Evolutionary conservation across 2,888 invertebrate genomes (phyloP), one percentile per base, ranked within the genome.

Genomic region (Octonoba sinensis): DNA sequence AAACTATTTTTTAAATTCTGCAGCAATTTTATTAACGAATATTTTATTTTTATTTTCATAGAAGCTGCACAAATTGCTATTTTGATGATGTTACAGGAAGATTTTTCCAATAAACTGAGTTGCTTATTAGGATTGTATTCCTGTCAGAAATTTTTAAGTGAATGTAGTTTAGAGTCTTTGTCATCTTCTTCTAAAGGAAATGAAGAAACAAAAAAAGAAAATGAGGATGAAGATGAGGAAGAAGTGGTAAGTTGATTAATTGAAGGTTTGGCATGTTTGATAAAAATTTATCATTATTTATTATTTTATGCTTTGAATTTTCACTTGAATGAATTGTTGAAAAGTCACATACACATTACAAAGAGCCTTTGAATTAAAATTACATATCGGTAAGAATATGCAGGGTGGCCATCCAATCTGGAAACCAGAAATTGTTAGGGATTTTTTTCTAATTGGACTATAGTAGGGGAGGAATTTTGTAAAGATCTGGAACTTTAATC

Each of bases 81-180:
- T 74, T 90, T 95, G 78, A 89, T 95, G 79, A 96, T 97, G 95
- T 89, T 97, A 44, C 96, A 97, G 88, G 96, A 97, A 90, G 95
- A 97, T 86, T 92, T 92, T 86, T 47, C 16, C 8, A 92, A 95
- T 89, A 91, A 92, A 3, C 90, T 96, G 22, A 91, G 93, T 3
- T 91, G 91, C 85, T 89, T 91, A 47, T 89, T 97, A 62, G 91
- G 93, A 47, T 88, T 96, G 56, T 93, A 93, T 88, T 92, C 95
- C 44, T 94, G 94, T 87, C 92, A 92, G 85, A 93, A 92, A 86
- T 94, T 93, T 88, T 88, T 95, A 36, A 78, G 75, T 24, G 67
- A 84, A 66, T 85, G 22, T 89, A 20, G 67, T 22, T 13, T 82
- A n/a, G 72, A 72, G 16, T 18, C 16, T 4, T 54, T 71, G 15